Percentiles rank a stretch among this genome's conserved stretches.
Evolutionary conservation across 2,113 vertebrate genomes (phyloP).

Genomic region (Crotophaga sulcirostris): DNA sequence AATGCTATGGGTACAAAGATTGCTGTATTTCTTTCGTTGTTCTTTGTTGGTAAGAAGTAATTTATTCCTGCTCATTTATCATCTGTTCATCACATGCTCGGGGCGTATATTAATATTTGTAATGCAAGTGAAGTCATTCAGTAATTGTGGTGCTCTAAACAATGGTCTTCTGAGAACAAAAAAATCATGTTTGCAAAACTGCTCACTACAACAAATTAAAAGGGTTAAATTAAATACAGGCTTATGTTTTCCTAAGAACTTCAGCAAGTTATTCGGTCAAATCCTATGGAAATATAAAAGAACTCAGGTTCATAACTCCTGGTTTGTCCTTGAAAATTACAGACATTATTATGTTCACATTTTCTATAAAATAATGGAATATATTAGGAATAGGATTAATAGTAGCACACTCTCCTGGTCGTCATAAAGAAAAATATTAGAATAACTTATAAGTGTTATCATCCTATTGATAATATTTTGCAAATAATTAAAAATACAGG

Average conservation of each 20-base stretch:
- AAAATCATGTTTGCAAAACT: not conserved
- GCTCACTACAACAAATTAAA: not conserved
- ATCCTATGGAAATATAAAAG: not conserved
- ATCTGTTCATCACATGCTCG: not conserved
- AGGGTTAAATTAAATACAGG: not conserved
- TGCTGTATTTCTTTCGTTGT: not conserved
- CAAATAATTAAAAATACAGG: not conserved
- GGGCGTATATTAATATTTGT: not conserved
- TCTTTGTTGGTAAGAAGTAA: conserved; percentile 20
- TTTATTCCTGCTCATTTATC: not conserved
- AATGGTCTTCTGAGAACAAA: not conserved
- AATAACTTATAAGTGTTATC: not conserved
- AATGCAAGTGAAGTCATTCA: not conserved
- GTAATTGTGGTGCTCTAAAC: conserved; percentile 7
- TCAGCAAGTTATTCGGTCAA: not conserved
- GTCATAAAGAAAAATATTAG: not conserved
- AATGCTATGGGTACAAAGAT: not conserved
- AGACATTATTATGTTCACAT: not conserved
- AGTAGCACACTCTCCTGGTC: not conserved
- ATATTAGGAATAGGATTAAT: not conserved
- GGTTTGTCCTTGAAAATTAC: not conserved
- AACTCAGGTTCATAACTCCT: not conserved
- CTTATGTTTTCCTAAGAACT: not conserved
- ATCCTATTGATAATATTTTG: not conserved
- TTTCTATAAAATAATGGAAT: not conserved